phyloP scores from a whole-genome alignment of 2,113 vertebrate genomes.

The Ovibos moschatus region DNA sequence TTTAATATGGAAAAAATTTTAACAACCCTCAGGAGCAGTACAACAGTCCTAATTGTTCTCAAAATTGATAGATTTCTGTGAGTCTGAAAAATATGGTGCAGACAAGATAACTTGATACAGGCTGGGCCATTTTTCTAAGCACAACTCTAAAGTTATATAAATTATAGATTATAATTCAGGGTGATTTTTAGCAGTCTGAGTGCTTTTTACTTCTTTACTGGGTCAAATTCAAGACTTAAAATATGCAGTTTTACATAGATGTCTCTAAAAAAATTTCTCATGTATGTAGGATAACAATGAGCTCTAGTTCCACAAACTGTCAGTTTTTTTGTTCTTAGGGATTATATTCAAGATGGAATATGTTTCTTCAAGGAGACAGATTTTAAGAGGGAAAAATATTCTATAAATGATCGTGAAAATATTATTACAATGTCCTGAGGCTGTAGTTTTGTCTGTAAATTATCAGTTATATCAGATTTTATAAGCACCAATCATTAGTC shows the following conservation, averaged over 20 bases:
- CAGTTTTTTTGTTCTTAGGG: not conserved
- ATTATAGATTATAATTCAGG: not conserved
- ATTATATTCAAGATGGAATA: not conserved
- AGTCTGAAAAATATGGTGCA: not conserved
- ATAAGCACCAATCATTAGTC: not conserved
- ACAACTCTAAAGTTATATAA: not conserved
- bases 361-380: not conserved
- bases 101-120: not conserved
- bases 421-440: not conserved
- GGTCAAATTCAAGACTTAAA: not conserved
- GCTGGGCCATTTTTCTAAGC: not conserved
- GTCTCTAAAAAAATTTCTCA: not conserved
- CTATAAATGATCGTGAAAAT: not conserved
- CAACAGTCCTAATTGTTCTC: not conserved
- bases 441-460: conserved; percentile 3
- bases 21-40: not conserved
- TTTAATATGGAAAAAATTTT: conserved; percentile 17
- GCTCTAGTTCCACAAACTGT: not conserved
- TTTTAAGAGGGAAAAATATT: conserved; percentile 26
- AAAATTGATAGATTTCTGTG: not conserved
- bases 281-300: not conserved
- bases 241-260: not conserved
- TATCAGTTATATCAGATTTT: not conserved
- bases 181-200: not conserved
- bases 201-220: not conserved